phyloP scores from a whole-genome alignment of 2,113 vertebrate species.

The Rallus limicola region DNA sequence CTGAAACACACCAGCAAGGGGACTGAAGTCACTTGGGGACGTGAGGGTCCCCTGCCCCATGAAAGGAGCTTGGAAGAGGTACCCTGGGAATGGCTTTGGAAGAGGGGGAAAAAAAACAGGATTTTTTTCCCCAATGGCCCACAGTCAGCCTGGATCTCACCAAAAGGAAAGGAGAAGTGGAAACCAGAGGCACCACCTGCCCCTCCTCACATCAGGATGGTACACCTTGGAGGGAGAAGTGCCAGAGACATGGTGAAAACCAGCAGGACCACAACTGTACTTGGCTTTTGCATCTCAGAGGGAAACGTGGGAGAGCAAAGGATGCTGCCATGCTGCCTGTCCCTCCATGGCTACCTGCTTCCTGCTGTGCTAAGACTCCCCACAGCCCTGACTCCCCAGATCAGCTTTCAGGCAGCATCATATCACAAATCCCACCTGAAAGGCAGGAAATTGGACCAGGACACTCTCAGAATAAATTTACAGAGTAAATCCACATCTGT shows the following conservation, averaged over 20 bases:
- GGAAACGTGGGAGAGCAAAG: neutral
- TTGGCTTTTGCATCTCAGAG: neutral
- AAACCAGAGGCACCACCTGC: neutral
- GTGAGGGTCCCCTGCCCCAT: neutral
- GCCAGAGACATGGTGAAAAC: neutral
- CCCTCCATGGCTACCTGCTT: neutral
- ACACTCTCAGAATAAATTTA: neutral
- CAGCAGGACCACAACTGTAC: neutral
- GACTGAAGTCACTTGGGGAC: neutral
- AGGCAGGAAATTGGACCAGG: neutral
- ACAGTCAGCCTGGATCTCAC: neutral
- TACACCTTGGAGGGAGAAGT: neutral
- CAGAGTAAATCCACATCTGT: neutral
- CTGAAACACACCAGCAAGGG: rapidly evolving
- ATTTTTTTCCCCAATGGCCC: neutral
- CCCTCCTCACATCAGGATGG: neutral
- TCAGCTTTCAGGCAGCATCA: neutral
- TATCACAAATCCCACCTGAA: neutral
- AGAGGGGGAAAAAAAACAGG: neutral
- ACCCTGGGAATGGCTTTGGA: neutral
- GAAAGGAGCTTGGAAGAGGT: neutral
- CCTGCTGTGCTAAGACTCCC: neutral
- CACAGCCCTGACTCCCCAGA: neutral
- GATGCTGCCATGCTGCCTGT: neutral
- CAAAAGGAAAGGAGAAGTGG: neutral